These are phyloP conservation scores for Heliconius himera DNA, from an alignment of 1,140 invertebrate species.

Conservation along the genomic window DNA sequence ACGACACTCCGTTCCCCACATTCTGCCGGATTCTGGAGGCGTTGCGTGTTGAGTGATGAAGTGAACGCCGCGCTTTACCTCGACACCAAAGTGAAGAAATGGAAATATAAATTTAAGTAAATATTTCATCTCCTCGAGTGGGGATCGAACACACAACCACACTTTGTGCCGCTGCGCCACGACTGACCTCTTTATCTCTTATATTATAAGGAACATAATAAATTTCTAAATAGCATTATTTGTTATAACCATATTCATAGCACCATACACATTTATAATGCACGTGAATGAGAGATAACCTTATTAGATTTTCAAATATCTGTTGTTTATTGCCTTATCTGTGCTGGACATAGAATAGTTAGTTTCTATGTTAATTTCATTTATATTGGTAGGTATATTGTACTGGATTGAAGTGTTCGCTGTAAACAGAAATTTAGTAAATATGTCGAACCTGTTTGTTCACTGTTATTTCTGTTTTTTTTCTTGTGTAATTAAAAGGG, in stretches of 20 bases:
- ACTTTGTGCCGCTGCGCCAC: too few relatives aligned
- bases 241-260: background rate
- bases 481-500: too few relatives aligned
- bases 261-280: conserved; percentile 13
- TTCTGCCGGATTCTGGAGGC: too few relatives aligned
- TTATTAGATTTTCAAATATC: conserved; percentile 14
- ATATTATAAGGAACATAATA: background rate
- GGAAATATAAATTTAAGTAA: too few relatives aligned
- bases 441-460: background rate
- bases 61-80: too few relatives aligned
- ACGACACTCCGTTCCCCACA: too few relatives aligned
- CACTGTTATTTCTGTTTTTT: too few relatives aligned
- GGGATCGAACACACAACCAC: too few relatives aligned
- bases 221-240: background rate
- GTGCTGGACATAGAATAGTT: background rate
- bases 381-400: background rate
- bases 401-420: background rate
- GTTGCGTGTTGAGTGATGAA: too few relatives aligned
- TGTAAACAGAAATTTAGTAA: background rate
- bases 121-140: too few relatives aligned
- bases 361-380: conserved; percentile 14
- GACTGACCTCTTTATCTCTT: too few relatives aligned
- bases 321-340: conserved; percentile 14
- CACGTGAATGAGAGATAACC: conserved; percentile 5
- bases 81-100: too few relatives aligned